A percentile compares a stretch with the other conserved stretches of the same genome.
Conservation (phyloP, 2,888 invertebrate species). For the Cryptus viduatorius region DNA sequence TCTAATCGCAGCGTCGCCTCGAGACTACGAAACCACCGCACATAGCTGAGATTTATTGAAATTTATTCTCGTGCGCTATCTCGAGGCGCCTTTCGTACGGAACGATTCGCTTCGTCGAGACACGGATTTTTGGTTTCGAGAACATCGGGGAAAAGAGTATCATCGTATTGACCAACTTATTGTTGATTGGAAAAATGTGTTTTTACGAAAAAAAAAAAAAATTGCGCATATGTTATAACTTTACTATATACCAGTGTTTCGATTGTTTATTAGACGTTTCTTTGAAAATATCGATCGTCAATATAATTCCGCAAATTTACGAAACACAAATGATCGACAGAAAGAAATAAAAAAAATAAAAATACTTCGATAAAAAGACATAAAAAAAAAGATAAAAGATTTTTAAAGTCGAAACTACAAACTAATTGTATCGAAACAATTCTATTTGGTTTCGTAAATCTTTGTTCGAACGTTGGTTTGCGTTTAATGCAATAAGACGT, state of each 20-base stretch:
- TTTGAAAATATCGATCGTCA: no score
- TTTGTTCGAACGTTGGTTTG: not conserved
- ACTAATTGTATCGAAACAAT: no score
- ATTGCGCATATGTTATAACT: not conserved
- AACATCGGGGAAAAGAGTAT: not conserved
- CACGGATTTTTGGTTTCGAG: slow-evolving; percentile 15
- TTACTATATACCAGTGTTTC: not conserved
- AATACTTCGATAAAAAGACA: no score
- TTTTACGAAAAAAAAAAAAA: not conserved
- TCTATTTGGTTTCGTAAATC: no score
- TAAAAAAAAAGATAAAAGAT: no score
- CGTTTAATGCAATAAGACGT: not conserved
- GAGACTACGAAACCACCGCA: not conserved
- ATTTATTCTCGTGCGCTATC: slow-evolving; percentile 50
- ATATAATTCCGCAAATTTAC: no score
- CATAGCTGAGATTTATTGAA: slow-evolving; percentile 48
- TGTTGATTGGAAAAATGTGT: not conserved
- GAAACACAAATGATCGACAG: no score
- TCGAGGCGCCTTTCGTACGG: not conserved
- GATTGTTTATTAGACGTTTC: not conserved
- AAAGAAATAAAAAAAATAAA: no score
- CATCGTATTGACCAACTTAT: not conserved
- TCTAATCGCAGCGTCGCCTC: slow-evolving; percentile 40
- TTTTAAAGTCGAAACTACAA: no score
- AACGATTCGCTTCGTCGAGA: not conserved